Base-by-base conservation (phyloP, 2,113 vertebrate species). In the Tapirus terrestris region DNA sequence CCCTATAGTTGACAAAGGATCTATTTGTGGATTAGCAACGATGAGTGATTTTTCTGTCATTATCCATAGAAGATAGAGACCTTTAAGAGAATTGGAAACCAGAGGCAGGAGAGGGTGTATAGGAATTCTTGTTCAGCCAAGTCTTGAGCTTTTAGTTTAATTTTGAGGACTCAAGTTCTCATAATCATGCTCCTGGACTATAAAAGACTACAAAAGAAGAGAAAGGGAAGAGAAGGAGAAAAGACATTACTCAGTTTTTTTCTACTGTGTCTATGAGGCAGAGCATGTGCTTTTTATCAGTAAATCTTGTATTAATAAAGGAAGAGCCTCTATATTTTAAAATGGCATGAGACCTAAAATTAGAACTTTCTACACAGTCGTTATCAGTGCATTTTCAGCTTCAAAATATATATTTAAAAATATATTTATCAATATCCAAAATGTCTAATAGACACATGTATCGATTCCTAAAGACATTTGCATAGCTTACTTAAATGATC, bases 31-130 rank as follows among this genome's bases (percentile, higher is more conserved):
- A 43, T 94, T 21, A 94, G 88, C 61, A 96, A 87, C 96, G 93
- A 91, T 12, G 31, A 95, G 61, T 89, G 79, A 87, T 96, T 97
- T 96, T 96, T 95, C 82, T 93, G 65, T 94, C 68, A 86, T 94
- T 73, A 76, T 93, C 9, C 12, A 5, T 13, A 67, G 89, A 95
- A 43, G 63, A 83, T 4, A 84, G 16, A 89, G 43, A 33, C 31
- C 8, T 86, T 61, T 68, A 86, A 45, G 79, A 89, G 31, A 63
- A 36, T 14, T 29, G n/a, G 79, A 94, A 91, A 83, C 43, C 48
- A 76, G n/a, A 88, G 31, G 1, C 20, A 21, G 21, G 7, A 76
- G 31, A 39, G 8, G 10, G 3, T 83, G 10, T 88, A 56, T 84
- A 56, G 56, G 72, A 88, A 53, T 88, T 91, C 18, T 39, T 73